Conservation (phyloP, 2,888 invertebrate species). For the Papilio protenor region DNA sequence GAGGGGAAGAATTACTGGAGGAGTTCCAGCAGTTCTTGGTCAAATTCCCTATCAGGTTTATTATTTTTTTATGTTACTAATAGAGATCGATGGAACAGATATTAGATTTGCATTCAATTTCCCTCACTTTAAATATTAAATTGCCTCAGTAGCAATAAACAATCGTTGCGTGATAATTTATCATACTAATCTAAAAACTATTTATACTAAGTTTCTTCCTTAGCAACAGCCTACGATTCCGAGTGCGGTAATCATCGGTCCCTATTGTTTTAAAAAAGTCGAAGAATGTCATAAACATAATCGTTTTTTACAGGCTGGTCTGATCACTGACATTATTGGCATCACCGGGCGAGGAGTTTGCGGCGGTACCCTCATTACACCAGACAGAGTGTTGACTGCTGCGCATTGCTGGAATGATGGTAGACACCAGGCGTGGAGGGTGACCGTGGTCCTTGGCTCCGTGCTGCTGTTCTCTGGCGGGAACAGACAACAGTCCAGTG, state of each 20-base stretch:
- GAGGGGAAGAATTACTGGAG: slow-evolving; percentile 58
- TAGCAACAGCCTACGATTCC: no score
- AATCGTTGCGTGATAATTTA: no score
- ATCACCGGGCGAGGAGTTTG: slow-evolving; percentile 57
- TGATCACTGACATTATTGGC: slow-evolving; percentile 54
- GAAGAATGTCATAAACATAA: neutral
- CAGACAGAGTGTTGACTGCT: slow-evolving; percentile 59
- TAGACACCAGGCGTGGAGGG: slow-evolving; percentile 58
- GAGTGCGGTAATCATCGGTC: neutral
- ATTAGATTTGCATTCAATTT: neutral
- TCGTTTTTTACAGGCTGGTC: slow-evolving; percentile 54
- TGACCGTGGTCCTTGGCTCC: slow-evolving; percentile 64
- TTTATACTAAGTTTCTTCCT: no score
- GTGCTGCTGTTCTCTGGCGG: slow-evolving; percentile 60
- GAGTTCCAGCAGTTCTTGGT: slow-evolving; percentile 53
- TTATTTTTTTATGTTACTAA: neutral
- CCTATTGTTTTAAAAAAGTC: neutral
- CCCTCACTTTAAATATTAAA: neutral
- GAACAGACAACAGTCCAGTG: slow-evolving; percentile 54
- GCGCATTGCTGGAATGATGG: slow-evolving; percentile 74
- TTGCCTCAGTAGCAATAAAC: neutral
- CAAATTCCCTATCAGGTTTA: slow-evolving; percentile 58
- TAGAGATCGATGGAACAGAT: neutral
- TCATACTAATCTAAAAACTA: no score
- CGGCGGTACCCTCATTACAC: slow-evolving; percentile 60